These are phyloP conservation scores for Folsomia candida DNA, from an alignment of 2,888 invertebrate genomes.

Conservation along the genomic window DNA sequence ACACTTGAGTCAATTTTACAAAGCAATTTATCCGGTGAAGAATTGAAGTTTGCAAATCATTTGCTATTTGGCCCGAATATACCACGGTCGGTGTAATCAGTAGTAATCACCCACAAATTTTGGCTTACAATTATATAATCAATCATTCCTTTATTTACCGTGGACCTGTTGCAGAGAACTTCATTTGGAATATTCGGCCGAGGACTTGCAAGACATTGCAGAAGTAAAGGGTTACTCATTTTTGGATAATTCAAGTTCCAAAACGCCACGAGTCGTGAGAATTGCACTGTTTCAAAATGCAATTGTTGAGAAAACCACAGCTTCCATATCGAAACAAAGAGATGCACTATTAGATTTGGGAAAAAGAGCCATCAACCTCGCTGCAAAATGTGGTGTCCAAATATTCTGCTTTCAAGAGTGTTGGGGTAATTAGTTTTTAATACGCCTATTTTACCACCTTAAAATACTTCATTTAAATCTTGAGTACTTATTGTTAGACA, in stretches of 20 bases:
- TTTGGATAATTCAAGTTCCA: background rate
- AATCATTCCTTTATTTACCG: background rate
- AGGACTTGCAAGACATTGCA: background rate
- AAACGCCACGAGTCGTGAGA: background rate
- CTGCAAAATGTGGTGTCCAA: conserved; percentile 11
- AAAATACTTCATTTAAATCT: too few relatives aligned
- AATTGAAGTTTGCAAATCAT: background rate
- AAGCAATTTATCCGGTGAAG: background rate
- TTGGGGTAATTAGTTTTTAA: conserved; percentile 27
- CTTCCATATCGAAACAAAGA: conserved; percentile 15
- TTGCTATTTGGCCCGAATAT: background rate
- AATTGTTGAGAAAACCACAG: conserved; percentile 12
- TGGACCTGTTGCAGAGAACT: background rate
- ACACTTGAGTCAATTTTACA: background rate
- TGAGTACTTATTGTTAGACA: conserved; percentile 12
- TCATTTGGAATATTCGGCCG: background rate
- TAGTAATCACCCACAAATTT: too few relatives aligned
- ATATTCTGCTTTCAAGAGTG: conserved; percentile 34
- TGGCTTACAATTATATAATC: background rate
- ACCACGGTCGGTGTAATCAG: too few relatives aligned
- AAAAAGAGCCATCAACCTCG: conserved; percentile 9
- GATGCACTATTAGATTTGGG: conserved; percentile 13
- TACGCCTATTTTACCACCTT: too few relatives aligned
- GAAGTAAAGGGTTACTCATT: background rate
- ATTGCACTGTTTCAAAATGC: conserved; percentile 28